A percentile compares a stretch with the other conserved stretches of the same genome.
Evolutionary conservation across 1,140 invertebrate genomes (phyloP).

Genomic region (Lepidostoma basale): DNA sequence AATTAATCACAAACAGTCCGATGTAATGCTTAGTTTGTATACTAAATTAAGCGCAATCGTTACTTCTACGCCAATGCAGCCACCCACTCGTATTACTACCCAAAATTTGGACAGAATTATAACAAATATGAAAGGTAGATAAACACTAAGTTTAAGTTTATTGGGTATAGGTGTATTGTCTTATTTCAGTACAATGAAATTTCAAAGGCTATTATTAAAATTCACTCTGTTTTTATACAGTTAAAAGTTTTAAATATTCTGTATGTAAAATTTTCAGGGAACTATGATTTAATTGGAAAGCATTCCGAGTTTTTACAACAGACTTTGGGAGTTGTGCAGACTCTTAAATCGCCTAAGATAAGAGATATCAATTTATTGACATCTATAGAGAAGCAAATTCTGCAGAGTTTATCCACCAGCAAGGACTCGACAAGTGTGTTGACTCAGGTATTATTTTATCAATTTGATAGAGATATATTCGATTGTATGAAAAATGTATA

Average conservation of each 20-base stretch:
- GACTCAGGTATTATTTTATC: conserved; percentile 62
- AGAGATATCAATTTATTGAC: conserved; percentile 61
- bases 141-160: too few relatives aligned
- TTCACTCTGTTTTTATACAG: too few relatives aligned
- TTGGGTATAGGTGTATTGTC: too few relatives aligned
- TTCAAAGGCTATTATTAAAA: too few relatives aligned
- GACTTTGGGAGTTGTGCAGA: conserved; percentile 64
- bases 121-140: conserved; percentile 59
- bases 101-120: conserved; percentile 64
- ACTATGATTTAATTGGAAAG: conserved; percentile 53
- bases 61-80: conserved; percentile 51
- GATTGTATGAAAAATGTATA: too few relatives aligned
- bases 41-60: conserved; percentile 63
- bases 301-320: conserved; percentile 59
- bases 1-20: conserved; percentile 66
- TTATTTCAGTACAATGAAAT: too few relatives aligned
- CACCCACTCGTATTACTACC: conserved; percentile 58
- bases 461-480: too few relatives aligned
- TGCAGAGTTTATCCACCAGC: conserved; percentile 65
- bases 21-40: conserved; percentile 63
- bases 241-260: too few relatives aligned
- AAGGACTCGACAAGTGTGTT: conserved; percentile 66
- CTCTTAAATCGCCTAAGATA: conserved; percentile 63
- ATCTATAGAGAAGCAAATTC: conserved; percentile 64
- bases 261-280: conserved; percentile 53